These are phyloP conservation scores for Allygus modestus DNA, from an alignment of 2,888 invertebrate genomes.

Conservation along the genomic window DNA sequence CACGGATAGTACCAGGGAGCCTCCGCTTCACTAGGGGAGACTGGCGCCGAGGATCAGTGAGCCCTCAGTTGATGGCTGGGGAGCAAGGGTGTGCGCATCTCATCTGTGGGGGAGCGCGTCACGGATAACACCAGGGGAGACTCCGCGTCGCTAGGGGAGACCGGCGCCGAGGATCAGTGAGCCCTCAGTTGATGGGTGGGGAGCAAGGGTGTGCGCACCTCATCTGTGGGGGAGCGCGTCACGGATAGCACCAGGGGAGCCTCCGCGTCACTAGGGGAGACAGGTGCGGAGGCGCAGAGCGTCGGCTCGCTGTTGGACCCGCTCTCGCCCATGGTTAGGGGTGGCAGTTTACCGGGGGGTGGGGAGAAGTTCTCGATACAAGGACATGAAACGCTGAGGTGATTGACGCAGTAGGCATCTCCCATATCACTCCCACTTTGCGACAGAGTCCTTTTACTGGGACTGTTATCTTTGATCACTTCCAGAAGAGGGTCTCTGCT, in stretches of 20 bases:
- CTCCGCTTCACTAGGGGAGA: slow-evolving; percentile 63
- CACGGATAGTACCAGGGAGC: slow-evolving; percentile 21
- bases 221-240: neutral
- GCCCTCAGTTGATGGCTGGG: slow-evolving; percentile 17
- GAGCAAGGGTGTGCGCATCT: slow-evolving; percentile 2
- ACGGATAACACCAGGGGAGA: slow-evolving; percentile 19
- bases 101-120: neutral
- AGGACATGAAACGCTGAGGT: slow-evolving; percentile 82
- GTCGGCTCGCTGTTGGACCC: slow-evolving; percentile 66
- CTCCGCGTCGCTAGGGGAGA: slow-evolving; percentile 39
- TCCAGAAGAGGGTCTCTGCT: slow-evolving; percentile 73
- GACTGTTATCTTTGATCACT: slow-evolving; percentile 79
- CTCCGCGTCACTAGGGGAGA: slow-evolving; percentile 63
- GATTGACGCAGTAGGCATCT: slow-evolving; percentile 68
- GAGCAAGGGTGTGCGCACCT: slow-evolving; percentile 7
- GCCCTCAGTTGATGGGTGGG: slow-evolving; percentile 20
- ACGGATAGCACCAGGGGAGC: slow-evolving; percentile 45
- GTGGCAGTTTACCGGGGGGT: neutral
- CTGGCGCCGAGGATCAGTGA: slow-evolving; percentile 51
- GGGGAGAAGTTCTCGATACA: slow-evolving; percentile 80
- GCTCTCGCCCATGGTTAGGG: slow-evolving; percentile 49
- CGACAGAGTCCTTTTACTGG: slow-evolving; percentile 70
- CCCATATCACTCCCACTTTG: slow-evolving; percentile 63
- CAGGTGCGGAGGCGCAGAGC: slow-evolving; percentile 62
- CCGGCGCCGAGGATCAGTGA: neutral